Percentiles rank a stretch among this genome's conserved stretches.
Conservation (phyloP, 1,140 invertebrate species). For the Macrotrachela quadricornifera region DNA sequence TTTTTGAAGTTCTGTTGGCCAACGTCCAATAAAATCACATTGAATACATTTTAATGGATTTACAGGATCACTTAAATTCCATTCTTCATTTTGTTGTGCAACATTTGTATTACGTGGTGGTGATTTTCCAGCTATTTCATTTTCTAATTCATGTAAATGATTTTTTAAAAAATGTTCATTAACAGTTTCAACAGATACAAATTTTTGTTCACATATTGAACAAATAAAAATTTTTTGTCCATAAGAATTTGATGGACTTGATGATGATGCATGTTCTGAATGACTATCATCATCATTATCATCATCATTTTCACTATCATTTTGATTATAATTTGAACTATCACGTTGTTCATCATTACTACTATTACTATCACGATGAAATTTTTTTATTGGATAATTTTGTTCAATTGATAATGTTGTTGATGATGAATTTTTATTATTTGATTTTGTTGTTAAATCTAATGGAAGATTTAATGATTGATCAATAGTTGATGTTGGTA, state of each 20-base stretch:
- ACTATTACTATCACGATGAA: neutral
- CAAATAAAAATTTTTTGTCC: constrained; percentile 18
- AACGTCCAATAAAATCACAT: constrained; percentile 27
- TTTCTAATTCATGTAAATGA: constrained; percentile 9
- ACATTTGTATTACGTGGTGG: constrained; percentile 22
- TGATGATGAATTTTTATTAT: too few species aligned
- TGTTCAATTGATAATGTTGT: too few species aligned
- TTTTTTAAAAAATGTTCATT: constrained; percentile 10
- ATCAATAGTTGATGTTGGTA: too few species aligned
- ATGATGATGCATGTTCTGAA: too few species aligned
- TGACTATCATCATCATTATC: too few species aligned
- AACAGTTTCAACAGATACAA: constrained; percentile 16
- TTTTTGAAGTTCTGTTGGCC: constrained; percentile 28
- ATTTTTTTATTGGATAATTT: neutral
- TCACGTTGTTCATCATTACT: neutral
- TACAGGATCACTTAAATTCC: constrained; percentile 15
- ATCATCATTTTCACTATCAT: too few species aligned
- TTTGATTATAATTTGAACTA: constrained; percentile 10
- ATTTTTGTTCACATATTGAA: constrained; percentile 21
- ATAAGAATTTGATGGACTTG: too few species aligned
- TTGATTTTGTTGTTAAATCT: too few species aligned
- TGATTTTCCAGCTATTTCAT: constrained; percentile 4
- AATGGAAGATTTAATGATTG: too few species aligned
- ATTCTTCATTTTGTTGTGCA: constrained; percentile 21
- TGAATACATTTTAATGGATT: constrained; percentile 22